Percentiles rank a stretch among this genome's conserved stretches.
Conservation (phyloP, 2,888 invertebrate species). For the Halictus ligatus region DNA sequence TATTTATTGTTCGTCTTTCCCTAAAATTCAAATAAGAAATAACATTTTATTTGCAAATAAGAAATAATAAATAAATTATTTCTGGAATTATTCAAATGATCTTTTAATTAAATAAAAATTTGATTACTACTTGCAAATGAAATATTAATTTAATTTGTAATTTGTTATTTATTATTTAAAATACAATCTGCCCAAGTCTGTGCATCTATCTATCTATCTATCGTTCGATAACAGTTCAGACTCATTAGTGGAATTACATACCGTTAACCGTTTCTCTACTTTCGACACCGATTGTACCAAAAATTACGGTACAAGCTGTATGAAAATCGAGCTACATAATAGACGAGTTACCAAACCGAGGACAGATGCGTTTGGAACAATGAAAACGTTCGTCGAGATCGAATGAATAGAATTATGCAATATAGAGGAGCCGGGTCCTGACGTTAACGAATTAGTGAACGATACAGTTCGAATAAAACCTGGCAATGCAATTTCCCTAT, state of each 20-base stretch:
- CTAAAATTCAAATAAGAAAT: too few relatives aligned
- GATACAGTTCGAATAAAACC: conserved; percentile 15
- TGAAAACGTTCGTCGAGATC: neutral
- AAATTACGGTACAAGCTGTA: neutral
- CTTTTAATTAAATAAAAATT: too few relatives aligned
- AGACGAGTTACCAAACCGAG: neutral
- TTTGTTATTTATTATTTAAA: too few relatives aligned
- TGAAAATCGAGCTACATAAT: neutral
- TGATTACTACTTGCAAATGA: too few relatives aligned
- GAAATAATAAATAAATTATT: too few relatives aligned
- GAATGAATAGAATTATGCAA: neutral
- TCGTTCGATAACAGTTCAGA: neutral
- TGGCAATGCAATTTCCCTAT: conserved; percentile 32
- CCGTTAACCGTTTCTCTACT: neutral
- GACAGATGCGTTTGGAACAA: neutral
- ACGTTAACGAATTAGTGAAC: conserved; percentile 13
- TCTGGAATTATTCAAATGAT: too few relatives aligned
- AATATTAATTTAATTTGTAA: too few relatives aligned
- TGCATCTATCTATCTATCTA: neutral
- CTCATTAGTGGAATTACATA: neutral
- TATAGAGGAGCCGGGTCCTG: neutral
- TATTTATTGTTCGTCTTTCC: too few relatives aligned
- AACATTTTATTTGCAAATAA: too few relatives aligned
- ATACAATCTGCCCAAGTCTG: too few relatives aligned
- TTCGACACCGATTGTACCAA: neutral